These are phyloP conservation scores for Numenius arquata DNA, from an alignment of 2,113 vertebrate species.

Conservation along the genomic window DNA sequence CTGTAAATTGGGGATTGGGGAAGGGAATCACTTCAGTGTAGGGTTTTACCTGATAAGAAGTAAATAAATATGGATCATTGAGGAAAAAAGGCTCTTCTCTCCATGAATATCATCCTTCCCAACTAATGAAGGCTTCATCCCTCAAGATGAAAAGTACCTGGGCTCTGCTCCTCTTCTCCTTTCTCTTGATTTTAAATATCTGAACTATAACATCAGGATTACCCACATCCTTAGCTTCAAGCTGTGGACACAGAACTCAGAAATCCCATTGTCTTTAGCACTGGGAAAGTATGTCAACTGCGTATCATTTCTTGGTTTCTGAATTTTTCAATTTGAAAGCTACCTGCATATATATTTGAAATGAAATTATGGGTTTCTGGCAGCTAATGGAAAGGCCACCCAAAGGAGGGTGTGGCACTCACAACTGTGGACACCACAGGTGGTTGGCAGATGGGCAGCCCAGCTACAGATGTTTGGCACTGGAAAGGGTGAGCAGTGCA, in stretches of 20 bases:
- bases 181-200: not conserved
- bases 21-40: not conserved
- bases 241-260: not conserved
- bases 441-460: not conserved
- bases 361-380: not conserved
- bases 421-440: not conserved
- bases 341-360: not conserved
- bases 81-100: not conserved
- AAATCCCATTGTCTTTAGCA: not conserved
- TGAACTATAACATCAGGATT: not conserved
- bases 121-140: not conserved
- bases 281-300: not conserved
- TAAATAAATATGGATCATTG: not conserved
- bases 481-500: not conserved
- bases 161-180: not conserved
- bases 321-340: not conserved
- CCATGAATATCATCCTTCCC: not conserved
- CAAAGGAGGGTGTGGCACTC: not conserved
- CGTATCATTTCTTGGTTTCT: not conserved
- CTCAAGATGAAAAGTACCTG: not conserved
- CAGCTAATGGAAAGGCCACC: not conserved
- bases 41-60: not conserved
- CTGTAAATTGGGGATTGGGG: not conserved
- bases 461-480: not conserved
- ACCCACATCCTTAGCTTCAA: not conserved